A percentile compares a stretch with the other conserved stretches of the same genome.
These are phyloP conservation scores for Silurus lanzhouensis DNA, from an alignment of 2,797 vertebrate species.

Conservation along the genomic window DNA sequence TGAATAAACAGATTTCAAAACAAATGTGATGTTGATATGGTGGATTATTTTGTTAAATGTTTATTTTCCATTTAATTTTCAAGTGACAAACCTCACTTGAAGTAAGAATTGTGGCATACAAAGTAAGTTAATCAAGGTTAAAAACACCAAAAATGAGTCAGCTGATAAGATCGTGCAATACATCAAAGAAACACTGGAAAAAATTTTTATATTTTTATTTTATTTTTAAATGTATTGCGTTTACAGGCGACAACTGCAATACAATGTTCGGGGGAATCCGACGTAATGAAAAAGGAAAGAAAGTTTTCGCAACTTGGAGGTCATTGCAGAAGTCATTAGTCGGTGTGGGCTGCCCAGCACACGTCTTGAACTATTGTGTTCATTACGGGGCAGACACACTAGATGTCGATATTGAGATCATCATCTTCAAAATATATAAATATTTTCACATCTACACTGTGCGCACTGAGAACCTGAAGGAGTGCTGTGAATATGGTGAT, in stretches of 20 bases:
- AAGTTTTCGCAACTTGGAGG: neutral
- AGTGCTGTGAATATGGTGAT: neutral
- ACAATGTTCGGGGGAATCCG: neutral
- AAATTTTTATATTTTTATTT: too few relatives aligned
- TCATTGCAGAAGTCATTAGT: neutral
- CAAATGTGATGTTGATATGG: too few relatives aligned
- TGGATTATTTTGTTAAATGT: too few relatives aligned
- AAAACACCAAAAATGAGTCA: constrained; percentile 30
- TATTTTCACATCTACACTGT: constrained; percentile 5
- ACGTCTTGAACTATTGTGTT: neutral
- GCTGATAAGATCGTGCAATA: constrained; percentile 27
- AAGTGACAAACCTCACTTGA: too few relatives aligned
- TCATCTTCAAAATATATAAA: neutral
- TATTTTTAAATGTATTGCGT: constrained; percentile 30
- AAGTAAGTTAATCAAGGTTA: constrained; percentile 26
- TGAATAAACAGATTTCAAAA: too few relatives aligned
- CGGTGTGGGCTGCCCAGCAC: neutral
- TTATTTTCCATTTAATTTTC: too few relatives aligned
- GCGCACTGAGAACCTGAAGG: neutral
- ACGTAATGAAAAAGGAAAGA: neutral
- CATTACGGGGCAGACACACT: constrained; percentile 1
- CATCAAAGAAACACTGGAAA: constrained; percentile 15
- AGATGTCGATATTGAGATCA: neutral
- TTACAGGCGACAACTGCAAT: constrained; percentile 19
- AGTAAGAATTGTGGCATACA: constrained; percentile 32